phyloP scores from a whole-genome alignment of 92 coral and sea anemone species.

The Zoanthus solanderi region DNA sequence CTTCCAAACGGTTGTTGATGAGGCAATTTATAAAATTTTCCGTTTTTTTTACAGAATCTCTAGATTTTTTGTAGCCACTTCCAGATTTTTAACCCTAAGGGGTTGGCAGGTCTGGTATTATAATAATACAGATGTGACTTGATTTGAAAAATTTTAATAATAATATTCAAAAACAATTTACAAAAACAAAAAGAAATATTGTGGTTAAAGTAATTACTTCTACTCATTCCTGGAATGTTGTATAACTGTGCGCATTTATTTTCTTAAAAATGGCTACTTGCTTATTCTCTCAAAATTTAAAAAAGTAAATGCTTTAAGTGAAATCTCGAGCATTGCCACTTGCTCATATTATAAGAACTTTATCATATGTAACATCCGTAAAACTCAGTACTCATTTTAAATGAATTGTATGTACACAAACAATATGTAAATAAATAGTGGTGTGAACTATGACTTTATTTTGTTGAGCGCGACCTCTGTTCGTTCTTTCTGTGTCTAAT shows the following conservation, averaged over 20 bases:
- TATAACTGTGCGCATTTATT: neutral
- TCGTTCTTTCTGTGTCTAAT: too few species aligned
- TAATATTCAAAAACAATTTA: neutral
- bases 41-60: too few species aligned
- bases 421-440: neutral
- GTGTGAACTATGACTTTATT: too few species aligned
- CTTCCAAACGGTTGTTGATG: too few species aligned
- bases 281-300: neutral
- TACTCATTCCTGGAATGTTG: conserved; percentile 1
- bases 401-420: neutral
- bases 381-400: neutral
- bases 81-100: too few species aligned
- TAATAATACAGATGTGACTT: too few species aligned
- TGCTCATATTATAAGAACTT: too few species aligned
- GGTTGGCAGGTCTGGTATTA: too few species aligned
- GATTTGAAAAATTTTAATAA: neutral
- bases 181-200: neutral
- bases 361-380: too few species aligned
- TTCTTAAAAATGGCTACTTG: too few species aligned
- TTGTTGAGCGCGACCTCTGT: neutral
- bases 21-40: too few species aligned
- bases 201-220: neutral
- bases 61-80: too few species aligned
- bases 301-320: neutral
- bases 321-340: neutral